phyloP scores from a whole-genome alignment of 2,797 vertebrate genomes.

The Poeciliopsis turneri region DNA sequence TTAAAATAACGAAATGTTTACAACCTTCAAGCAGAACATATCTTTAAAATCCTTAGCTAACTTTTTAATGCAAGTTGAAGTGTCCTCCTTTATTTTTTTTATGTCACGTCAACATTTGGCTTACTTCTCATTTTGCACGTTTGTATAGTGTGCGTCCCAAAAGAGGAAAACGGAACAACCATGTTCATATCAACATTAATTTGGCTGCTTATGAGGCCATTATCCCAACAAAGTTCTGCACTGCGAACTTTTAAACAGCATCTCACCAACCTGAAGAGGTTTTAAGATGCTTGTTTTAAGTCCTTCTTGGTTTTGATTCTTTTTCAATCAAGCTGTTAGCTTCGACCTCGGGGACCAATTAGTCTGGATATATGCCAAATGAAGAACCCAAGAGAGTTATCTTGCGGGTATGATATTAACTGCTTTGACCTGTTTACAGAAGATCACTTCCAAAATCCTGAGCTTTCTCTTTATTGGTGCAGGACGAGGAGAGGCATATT shows the following conservation, averaged over 20 bases:
- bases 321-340: not conserved
- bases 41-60: not conserved
- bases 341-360: not conserved
- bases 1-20: not conserved
- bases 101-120: not conserved
- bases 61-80: not conserved
- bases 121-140: not conserved
- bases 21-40: not conserved
- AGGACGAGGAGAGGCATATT: constrained; percentile 28
- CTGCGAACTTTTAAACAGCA: not conserved
- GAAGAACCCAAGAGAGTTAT: not conserved
- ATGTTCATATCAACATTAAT: not conserved
- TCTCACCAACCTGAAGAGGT: not conserved
- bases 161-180: not conserved
- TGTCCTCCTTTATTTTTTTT: not conserved
- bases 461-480: not conserved
- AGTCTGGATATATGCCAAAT: not conserved
- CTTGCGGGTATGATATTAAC: not conserved
- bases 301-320: not conserved
- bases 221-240: not conserved
- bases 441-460: not conserved
- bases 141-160: not conserved
- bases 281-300: not conserved
- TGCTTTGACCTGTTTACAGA: not conserved
- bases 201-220: not conserved